Conservation (phyloP, 2,797 vertebrate species). For the Pangasius macronema region DNA sequence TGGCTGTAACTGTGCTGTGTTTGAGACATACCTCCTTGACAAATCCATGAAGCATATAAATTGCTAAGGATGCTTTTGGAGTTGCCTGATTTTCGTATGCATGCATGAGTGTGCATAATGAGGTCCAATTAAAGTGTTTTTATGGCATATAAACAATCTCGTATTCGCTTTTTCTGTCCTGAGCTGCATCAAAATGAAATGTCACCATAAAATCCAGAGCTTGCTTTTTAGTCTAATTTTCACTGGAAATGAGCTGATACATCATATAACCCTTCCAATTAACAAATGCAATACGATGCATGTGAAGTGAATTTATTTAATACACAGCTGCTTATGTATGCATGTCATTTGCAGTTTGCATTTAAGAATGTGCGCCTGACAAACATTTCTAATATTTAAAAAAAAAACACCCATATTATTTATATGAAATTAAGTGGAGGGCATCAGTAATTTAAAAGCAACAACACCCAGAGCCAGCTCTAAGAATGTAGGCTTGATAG, state of each 20-base stretch:
- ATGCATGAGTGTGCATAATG: constrained; percentile 66
- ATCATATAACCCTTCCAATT: constrained; percentile 42
- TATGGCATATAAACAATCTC: constrained; percentile 51
- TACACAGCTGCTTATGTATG: background rate
- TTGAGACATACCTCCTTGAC: constrained; percentile 62
- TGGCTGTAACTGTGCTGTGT: constrained; percentile 56
- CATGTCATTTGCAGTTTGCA: constrained; percentile 8
- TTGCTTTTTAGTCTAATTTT: constrained; percentile 44
- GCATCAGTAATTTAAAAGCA: background rate
- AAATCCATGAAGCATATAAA: constrained; percentile 64
- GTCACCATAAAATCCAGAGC: constrained; percentile 45
- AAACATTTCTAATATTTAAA: background rate
- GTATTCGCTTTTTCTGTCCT: constrained; percentile 42
- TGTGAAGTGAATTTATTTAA: constrained; percentile 22
- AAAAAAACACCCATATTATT: background rate
- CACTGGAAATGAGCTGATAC: constrained; percentile 33
- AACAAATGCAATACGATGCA: constrained; percentile 28
- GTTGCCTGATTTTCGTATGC: constrained; percentile 66
- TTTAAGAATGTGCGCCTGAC: constrained; percentile 18
- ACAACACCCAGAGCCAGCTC: background rate
- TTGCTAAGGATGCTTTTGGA: constrained; percentile 69
- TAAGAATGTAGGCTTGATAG: background rate
- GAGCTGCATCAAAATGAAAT: constrained; percentile 44
- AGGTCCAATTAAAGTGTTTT: constrained; percentile 69
- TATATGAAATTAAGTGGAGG: background rate